Base-by-base conservation (phyloP, 2,797 vertebrate genomes). In the Hydrophis major region DNA sequence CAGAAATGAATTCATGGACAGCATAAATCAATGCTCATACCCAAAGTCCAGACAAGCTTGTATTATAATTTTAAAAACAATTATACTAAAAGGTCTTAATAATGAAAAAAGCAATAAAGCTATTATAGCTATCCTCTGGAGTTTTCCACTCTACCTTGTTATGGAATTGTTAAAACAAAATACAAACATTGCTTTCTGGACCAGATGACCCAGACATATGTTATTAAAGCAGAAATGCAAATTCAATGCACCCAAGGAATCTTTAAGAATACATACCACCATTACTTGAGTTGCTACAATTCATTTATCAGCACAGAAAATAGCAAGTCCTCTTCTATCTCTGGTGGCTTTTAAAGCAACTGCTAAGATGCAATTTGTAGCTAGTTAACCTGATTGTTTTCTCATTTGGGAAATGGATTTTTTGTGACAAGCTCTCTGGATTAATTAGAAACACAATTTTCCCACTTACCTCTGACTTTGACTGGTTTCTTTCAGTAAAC, bases 41-140 rank as follows among this genome's bases (percentile, higher is more conserved):
- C 95, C 93, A 92, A 97, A 97, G 89, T 97, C 97, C 94, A 96
- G 96, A 96, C 97, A 97, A 94, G 93, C 96, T 96, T 83, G 4
- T 96, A 95, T 95, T 96, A 95, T 93, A 96, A 97, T 97, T 97
- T 97, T 96, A 91, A 96, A 97, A 98, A 98, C 96, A 98, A 98
- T 98, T 97, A 97, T 97, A 96, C 97, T 97, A 97, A 97, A 94
- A 97, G 94, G 93, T 96, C 96, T 97, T 97, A 98, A 98, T 98
- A 97, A 97, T 57, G 55, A 96, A 96, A 97, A 96, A 96, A 91
- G 86, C 94, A 94, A 95, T 97, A 97, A 97, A 95, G 95, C 94
- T 95, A 94, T 97, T 96, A 97, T 47, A 95, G 89, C 83, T 92
- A 94, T 94, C 92, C 96, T 97, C 96, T 95, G 91, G 95, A 97